A percentile compares a stretch with the other conserved stretches of the same genome.
phyloP scores from a whole-genome alignment of 1,140 invertebrate species.

The Potamilus streckersoni region DNA sequence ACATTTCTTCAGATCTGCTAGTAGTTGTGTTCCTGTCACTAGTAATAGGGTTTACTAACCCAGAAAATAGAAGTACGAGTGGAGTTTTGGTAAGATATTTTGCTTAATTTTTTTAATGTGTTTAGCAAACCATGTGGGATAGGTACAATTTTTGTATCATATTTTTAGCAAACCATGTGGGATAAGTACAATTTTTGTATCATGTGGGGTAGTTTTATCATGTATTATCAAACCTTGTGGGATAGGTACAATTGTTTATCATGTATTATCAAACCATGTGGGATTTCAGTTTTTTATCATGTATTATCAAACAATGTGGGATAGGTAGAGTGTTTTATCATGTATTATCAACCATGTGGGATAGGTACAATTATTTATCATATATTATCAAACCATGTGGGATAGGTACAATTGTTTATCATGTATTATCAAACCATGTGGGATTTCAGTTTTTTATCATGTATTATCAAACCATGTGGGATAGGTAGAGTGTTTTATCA shows the following conservation, averaged over 20 bases:
- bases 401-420: background rate
- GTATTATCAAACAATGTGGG: too few relatives aligned
- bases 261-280: too few relatives aligned
- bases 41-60: conserved; percentile 51
- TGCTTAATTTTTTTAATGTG: background rate
- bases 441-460: background rate
- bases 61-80: conserved; percentile 42
- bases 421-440: background rate
- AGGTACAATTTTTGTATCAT: background rate
- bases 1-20: conserved; percentile 50
- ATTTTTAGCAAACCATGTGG: background rate
- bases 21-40: conserved; percentile 56
- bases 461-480: too few relatives aligned
- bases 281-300: too few relatives aligned
- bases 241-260: too few relatives aligned
- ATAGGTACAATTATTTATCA: too few relatives aligned
- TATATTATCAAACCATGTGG: too few relatives aligned
- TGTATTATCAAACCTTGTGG: too few relatives aligned
- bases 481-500: too few relatives aligned
- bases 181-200: background rate
- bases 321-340: background rate
- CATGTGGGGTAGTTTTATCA: too few relatives aligned
- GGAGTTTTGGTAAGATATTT: conserved; percentile 44
- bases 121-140: background rate
- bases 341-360: too few relatives aligned